Base-by-base conservation (phyloP, 2,888 invertebrate species). In the Coelogynopora nodosa region DNA sequence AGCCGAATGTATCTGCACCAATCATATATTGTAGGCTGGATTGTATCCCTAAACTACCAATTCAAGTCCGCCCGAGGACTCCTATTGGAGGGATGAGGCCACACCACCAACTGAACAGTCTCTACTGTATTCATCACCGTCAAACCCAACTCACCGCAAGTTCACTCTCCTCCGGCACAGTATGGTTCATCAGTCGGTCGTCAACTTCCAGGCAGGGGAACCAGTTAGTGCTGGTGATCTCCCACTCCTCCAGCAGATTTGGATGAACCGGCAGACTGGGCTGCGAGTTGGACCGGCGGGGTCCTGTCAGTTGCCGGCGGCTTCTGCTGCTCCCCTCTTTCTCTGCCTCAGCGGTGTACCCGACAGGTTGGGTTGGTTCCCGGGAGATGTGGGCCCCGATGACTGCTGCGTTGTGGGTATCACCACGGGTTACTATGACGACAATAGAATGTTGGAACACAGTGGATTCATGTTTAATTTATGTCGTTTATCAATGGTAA, bases 201-300 rank as follows among this genome's bases (percentile, higher is more conserved):
- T 80, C 81, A 5, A 27, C 81, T 80, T 80, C 81, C 23, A 23
- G 10, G 10, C 10, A 80, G 10, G 81, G 81, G 81, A 80, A 80
- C 81, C 81, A 80, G 23, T 80, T 89, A 88, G 89, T 89, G 85
- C 84, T 29, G 13, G 84, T 5, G 18, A 83, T 31, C 30, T 83
- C n/a, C n/a, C 31, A 31, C 23, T 30, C 31, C 18, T 80, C 81
- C 81, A n/a, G 49, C 10, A 49, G 49, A 49, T 49, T 49, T 13
- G 10, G 49, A 18, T 49, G 49, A 49, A 49, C 18, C 49, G 18
- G 18, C 5, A 49, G 49, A 49, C 18, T 49, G 49, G 49, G 49
- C 49, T 49, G 49, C 10, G 49, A 49, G 49, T 18, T 49, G 10
- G 49, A 49, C 18, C 49, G 49, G 5, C 18, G 49, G 5, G 49